Evolutionary conservation across 2,888 invertebrate species (phyloP).

Genomic region (Tholera decimalis): DNA sequence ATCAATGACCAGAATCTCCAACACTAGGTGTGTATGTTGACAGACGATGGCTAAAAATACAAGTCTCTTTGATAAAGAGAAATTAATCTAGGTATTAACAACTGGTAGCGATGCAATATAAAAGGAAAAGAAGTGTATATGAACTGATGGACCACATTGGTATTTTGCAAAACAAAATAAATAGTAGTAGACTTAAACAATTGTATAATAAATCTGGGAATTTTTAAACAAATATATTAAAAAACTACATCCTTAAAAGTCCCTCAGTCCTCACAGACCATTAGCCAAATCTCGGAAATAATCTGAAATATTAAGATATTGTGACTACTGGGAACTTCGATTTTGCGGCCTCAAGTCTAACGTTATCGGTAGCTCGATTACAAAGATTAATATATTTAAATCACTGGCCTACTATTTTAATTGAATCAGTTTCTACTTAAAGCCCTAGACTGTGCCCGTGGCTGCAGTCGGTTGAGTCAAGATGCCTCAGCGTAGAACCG

Average conservation of each 20-base stretch:
- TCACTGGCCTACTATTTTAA: constrained; percentile 8
- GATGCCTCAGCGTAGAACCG: constrained; percentile 49
- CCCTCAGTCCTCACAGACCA: too few species aligned
- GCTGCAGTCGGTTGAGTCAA: constrained; percentile 43
- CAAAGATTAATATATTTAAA: constrained; percentile 10
- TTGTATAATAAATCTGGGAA: too few species aligned
- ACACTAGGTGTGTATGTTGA: not conserved
- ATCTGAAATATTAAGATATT: too few species aligned
- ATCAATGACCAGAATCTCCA: not conserved
- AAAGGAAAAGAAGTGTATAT: too few species aligned
- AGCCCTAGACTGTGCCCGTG: constrained; percentile 43
- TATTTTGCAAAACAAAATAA: too few species aligned
- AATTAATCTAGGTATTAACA: not conserved
- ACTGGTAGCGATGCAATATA: not conserved
- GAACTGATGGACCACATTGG: too few species aligned
- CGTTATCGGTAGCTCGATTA: not conserved
- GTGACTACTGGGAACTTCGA: not conserved
- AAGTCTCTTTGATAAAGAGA: not conserved
- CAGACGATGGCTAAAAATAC: not conserved
- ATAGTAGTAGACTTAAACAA: too few species aligned
- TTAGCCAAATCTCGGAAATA: too few species aligned
- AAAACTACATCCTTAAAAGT: too few species aligned
- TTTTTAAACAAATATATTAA: too few species aligned
- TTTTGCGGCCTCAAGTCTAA: not conserved
- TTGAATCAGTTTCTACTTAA: constrained; percentile 7